These are phyloP conservation scores for Leptopilina drosophilae DNA, from an alignment of 2,888 invertebrate species.

Conservation along the genomic window DNA sequence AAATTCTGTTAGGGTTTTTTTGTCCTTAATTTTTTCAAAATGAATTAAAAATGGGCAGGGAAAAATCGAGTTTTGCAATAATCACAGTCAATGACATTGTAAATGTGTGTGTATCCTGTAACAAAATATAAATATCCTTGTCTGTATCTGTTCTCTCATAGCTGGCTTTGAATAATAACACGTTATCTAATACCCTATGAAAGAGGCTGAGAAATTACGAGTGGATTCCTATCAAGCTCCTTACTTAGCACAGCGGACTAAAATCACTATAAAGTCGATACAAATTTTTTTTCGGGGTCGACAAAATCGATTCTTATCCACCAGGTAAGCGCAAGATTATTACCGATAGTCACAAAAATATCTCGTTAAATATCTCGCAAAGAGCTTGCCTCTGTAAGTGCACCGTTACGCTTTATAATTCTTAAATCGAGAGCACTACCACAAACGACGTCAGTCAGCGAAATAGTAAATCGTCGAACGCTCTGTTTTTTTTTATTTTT, in stretches of 20 bases:
- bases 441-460: constrained; percentile 32
- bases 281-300: constrained; percentile 53
- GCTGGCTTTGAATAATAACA: constrained; percentile 72
- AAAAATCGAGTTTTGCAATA: constrained; percentile 57
- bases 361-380: constrained; percentile 64
- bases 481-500: constrained; percentile 41
- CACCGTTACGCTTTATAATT: constrained; percentile 43
- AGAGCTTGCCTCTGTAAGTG: constrained; percentile 53
- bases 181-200: constrained; percentile 63
- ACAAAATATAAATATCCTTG: constrained; percentile 77
- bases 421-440: constrained; percentile 8
- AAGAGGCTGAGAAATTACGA: constrained; percentile 58
- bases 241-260: constrained; percentile 39
- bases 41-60: neutral
- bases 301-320: constrained; percentile 48
- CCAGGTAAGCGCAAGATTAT: constrained; percentile 49
- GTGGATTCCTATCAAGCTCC: constrained; percentile 53
- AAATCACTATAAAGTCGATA: constrained; percentile 47
- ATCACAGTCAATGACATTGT: constrained; percentile 69
- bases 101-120: constrained; percentile 71
- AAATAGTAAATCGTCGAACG: constrained; percentile 25
- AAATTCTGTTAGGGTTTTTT: neutral
- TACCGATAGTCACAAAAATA: constrained; percentile 73
- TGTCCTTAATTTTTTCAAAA: constrained; percentile 20
- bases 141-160: constrained; percentile 68